Evolutionary conservation across 2,797 vertebrate genomes (phyloP).

Genomic region (Xerus rutilus): DNA sequence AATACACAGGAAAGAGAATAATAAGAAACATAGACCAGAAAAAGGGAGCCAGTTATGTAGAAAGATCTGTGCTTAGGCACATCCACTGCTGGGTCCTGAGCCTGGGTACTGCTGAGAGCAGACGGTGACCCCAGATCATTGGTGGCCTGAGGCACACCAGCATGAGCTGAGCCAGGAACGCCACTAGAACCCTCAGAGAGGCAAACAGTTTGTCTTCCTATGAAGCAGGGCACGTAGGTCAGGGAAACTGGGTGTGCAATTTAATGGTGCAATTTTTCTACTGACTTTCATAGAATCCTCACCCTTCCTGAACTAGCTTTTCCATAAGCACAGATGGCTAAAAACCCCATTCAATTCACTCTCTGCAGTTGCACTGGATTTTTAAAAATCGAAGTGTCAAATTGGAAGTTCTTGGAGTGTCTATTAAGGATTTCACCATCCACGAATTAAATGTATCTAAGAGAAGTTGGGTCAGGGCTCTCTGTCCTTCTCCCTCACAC

Average conservation of each 20-base stretch:
- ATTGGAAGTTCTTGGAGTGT: conserved; percentile 62
- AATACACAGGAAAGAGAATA: background rate
- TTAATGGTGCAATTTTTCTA: background rate
- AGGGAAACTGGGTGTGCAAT: background rate
- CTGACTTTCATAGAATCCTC: background rate
- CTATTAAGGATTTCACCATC: conserved; percentile 41
- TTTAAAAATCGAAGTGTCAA: conserved; percentile 58
- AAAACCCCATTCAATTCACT: background rate
- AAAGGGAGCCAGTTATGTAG: background rate
- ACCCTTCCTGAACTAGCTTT: background rate
- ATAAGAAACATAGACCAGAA: background rate
- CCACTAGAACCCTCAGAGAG: background rate
- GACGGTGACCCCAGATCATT: background rate
- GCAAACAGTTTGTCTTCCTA: background rate
- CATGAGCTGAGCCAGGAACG: background rate
- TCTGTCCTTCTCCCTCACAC: background rate
- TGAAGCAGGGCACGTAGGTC: background rate
- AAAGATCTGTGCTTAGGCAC: background rate
- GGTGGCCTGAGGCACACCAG: background rate
- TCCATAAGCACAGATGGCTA: background rate
- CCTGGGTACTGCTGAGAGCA: background rate
- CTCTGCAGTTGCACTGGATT: background rate
- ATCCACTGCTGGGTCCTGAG: background rate
- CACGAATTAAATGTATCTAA: conserved; percentile 53
- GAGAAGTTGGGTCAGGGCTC: conserved; percentile 17